Percentiles rank a stretch among this genome's conserved stretches.
These are phyloP conservation scores for Thereuonema tuberculata DNA, from an alignment of 1,140 invertebrate genomes.

Conservation along the genomic window DNA sequence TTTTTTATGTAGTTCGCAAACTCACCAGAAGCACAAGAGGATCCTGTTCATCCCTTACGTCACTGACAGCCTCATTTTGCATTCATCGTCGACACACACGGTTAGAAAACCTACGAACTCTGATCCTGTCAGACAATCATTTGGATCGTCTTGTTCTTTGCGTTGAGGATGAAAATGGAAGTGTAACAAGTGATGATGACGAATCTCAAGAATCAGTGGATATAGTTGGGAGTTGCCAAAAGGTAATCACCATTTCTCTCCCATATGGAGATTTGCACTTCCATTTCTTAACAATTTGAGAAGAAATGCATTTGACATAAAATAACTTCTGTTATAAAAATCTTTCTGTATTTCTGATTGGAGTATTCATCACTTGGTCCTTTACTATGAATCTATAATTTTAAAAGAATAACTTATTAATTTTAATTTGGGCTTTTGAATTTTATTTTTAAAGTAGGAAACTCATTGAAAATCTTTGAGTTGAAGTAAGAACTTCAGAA, in stretches of 20 bases:
- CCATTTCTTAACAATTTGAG: background rate
- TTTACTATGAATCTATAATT: no score
- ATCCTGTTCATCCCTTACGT: constrained; percentile 13
- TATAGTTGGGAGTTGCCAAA: background rate
- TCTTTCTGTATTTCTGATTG: background rate
- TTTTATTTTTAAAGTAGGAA: no score
- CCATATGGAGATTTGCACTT: background rate
- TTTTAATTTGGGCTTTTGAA: no score
- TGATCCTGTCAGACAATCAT: constrained; percentile 74
- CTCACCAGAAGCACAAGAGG: background rate
- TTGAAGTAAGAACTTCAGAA: no score
- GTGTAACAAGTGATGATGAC: constrained; percentile 20
- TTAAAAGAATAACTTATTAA: no score
- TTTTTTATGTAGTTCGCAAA: constrained; percentile 9
- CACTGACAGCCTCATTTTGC: constrained; percentile 36
- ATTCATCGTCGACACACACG: constrained; percentile 63
- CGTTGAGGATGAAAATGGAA: constrained; percentile 16
- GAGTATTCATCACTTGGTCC: background rate
- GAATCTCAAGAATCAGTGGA: constrained; percentile 35
- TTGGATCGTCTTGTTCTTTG: constrained; percentile 45
- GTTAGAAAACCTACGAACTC: constrained; percentile 60
- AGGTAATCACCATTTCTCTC: no score
- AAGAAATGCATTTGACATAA: no score
- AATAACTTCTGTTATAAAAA: background rate
- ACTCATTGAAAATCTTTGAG: no score